phyloP scores from a whole-genome alignment of 2,888 invertebrate species.

The Strigamia crassipes region DNA sequence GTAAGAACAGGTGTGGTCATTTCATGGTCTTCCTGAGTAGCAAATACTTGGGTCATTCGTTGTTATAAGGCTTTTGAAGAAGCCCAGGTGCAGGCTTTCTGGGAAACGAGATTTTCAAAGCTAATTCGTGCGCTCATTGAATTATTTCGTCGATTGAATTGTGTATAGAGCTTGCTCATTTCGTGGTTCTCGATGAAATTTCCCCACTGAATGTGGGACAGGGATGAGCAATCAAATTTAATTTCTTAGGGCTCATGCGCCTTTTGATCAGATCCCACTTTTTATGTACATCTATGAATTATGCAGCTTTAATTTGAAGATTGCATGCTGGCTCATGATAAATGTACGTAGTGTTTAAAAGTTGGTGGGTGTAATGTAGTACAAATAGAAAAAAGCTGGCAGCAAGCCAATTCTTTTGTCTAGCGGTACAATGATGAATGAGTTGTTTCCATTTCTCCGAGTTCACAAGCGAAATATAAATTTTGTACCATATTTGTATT shows the following conservation, averaged over 20 bases:
- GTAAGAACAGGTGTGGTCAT: slow-evolving; percentile 31
- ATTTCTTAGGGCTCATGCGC: slow-evolving; percentile 22
- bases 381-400: slow-evolving; percentile 40
- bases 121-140: slow-evolving; percentile 12
- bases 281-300: slow-evolving; percentile 30
- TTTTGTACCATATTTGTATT: slow-evolving; percentile 14
- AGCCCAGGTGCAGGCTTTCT: slow-evolving; percentile 28
- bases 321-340: slow-evolving; percentile 38
- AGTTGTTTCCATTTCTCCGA: slow-evolving; percentile 14
- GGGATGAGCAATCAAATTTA: slow-evolving; percentile 28
- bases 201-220: not conserved
- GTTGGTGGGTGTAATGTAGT: slow-evolving; percentile 37
- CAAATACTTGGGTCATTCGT: not conserved
- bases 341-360: slow-evolving; percentile 40
- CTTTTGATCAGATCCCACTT: slow-evolving; percentile 35
- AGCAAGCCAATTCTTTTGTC: slow-evolving; percentile 20
- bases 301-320: slow-evolving; percentile 42
- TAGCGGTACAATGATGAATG: slow-evolving; percentile 20
- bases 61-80: not conserved
- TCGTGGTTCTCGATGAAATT: slow-evolving; percentile 8
- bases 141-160: slow-evolving; percentile 6
- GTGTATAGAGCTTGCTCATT: not conserved
- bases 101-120: slow-evolving; percentile 18
- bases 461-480: slow-evolving; percentile 35
- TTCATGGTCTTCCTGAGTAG: not conserved